Conservation (phyloP, 2,113 vertebrate genomes). For the Garra rufa region DNA sequence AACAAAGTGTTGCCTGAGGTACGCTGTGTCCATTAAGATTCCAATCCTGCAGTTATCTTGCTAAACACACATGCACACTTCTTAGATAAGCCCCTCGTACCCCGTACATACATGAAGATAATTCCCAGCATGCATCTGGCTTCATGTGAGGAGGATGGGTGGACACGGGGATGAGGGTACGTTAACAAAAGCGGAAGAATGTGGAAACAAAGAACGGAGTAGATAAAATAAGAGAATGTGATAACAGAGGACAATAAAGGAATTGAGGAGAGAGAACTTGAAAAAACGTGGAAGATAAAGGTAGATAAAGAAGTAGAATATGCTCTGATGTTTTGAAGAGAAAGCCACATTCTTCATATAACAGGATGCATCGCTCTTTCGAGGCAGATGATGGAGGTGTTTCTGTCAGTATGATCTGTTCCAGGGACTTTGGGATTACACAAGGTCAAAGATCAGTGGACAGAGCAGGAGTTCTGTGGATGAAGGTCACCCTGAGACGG, state of each 20-base stretch:
- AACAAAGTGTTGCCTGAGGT: background rate
- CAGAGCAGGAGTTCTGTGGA: slow-evolving; percentile 64
- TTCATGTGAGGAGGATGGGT: background rate
- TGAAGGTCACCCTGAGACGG: slow-evolving; percentile 70
- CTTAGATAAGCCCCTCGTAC: background rate
- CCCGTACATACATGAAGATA: slow-evolving; percentile 7
- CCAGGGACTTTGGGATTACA: slow-evolving; percentile 70
- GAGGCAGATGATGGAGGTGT: slow-evolving; percentile 34
- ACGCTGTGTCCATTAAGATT: background rate
- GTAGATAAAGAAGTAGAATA: slow-evolving; percentile 20
- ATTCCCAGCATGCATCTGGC: slow-evolving; percentile 12
- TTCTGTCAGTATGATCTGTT: slow-evolving; percentile 61
- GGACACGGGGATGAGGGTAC: slow-evolving; percentile 17
- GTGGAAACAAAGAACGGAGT: background rate
- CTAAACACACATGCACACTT: background rate
- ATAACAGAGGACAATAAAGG: slow-evolving; percentile 36
- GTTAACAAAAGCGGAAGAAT: slow-evolving; percentile 28
- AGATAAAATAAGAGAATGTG: slow-evolving; percentile 23
- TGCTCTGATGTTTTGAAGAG: slow-evolving; percentile 17
- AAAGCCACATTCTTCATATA: slow-evolving; percentile 22
- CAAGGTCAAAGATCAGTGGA: slow-evolving; percentile 70
- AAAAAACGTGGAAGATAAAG: background rate
- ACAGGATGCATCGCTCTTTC: slow-evolving; percentile 11
- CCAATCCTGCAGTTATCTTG: slow-evolving; percentile 2
- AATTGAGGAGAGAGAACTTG: slow-evolving; percentile 18